Evolutionary conservation across 53 echinoderm and acorn worm genomes (phyloP).

Genomic region (Crossaster papposus): DNA sequence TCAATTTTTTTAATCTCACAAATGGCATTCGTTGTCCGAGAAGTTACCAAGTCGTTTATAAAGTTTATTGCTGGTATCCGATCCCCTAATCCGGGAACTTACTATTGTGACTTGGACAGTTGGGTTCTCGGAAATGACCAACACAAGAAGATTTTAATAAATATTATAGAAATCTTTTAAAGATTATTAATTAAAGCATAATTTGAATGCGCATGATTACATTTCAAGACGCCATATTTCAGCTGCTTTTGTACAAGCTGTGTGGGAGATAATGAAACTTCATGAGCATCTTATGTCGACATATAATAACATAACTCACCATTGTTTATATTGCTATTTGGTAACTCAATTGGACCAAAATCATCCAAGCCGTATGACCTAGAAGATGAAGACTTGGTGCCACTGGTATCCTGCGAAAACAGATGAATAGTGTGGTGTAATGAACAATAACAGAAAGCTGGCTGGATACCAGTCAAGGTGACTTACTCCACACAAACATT

Average conservation of each 20-base stretch:
- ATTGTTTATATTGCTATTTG: background rate
- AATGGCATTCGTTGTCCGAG: no score
- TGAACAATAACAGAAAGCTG: background rate
- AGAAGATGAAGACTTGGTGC: background rate
- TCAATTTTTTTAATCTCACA: no score
- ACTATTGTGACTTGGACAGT: no score
- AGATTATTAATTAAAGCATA: no score
- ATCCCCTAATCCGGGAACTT: no score
- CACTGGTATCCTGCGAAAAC: background rate
- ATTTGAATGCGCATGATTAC: background rate
- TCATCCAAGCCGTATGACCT: conserved; percentile 37
- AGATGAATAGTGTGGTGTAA: background rate
- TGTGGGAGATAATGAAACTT: background rate
- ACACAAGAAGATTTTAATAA: no score
- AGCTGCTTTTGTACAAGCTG: background rate
- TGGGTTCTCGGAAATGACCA: no score
- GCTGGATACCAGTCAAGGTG: background rate
- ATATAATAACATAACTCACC: background rate
- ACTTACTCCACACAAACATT: background rate
- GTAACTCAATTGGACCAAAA: conserved; percentile 18
- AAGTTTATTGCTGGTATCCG: no score
- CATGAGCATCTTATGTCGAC: background rate
- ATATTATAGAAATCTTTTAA: no score
- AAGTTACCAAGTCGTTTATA: no score
- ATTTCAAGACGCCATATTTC: background rate